These are phyloP conservation scores for Sarcophaga carnaria DNA, from an alignment of 2,888 invertebrate genomes.

Conservation along the genomic window DNA sequence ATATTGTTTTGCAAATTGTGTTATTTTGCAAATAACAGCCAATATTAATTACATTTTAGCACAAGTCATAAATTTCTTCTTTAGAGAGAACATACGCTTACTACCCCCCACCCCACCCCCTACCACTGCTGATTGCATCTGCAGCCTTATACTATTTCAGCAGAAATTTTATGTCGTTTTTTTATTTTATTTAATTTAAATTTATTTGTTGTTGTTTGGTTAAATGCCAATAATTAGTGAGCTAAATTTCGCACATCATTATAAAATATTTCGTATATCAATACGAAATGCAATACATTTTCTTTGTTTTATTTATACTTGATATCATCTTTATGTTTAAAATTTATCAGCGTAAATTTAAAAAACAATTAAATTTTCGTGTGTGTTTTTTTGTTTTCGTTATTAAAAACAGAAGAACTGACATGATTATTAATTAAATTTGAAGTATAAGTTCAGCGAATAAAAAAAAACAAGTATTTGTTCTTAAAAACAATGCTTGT, in stretches of 20 bases:
- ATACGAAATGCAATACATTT: neutral
- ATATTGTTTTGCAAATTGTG: neutral
- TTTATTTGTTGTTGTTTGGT: no score
- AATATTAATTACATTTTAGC: constrained; percentile 34
- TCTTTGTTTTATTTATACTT: neutral
- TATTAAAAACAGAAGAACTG: neutral
- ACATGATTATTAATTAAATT: constrained; percentile 56
- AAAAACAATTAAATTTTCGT: neutral
- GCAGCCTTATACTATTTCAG: neutral
- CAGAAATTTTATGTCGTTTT: neutral
- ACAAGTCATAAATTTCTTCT: constrained; percentile 33
- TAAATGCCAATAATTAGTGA: constrained; percentile 47
- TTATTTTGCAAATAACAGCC: constrained; percentile 5
- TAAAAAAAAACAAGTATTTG: neutral
- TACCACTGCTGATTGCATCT: neutral
- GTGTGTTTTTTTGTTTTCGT: neutral
- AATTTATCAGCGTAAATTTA: neutral
- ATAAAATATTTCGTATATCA: neutral
- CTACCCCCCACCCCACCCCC: no score
- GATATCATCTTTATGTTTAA: neutral
- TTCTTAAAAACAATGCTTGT: no score
- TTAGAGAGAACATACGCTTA: neutral
- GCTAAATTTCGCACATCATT: constrained; percentile 63
- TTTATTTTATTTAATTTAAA: neutral
- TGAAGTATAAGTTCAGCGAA: constrained; percentile 31